These are phyloP conservation scores for Leucoma salicis DNA, from an alignment of 2,888 invertebrate species.

Conservation along the genomic window DNA sequence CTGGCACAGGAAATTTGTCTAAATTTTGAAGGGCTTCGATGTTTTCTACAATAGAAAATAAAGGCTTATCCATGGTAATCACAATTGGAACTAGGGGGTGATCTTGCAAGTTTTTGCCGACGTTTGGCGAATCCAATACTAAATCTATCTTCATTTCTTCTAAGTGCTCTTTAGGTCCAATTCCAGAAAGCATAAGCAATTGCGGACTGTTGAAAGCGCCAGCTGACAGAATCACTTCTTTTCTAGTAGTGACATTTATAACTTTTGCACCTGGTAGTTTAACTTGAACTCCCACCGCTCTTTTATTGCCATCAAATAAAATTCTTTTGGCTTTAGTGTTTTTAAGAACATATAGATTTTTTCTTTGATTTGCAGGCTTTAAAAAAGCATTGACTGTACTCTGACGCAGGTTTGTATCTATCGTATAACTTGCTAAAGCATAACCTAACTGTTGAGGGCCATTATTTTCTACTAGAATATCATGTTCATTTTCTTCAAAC, in stretches of 20 bases:
- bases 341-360: conserved; percentile 50
- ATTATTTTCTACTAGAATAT: conserved; percentile 43
- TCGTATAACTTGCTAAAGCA: conserved; percentile 37
- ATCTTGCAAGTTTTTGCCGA: conserved; percentile 56
- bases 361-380: conserved; percentile 39
- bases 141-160: conserved; percentile 39
- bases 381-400: conserved; percentile 47
- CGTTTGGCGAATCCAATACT: conserved; percentile 40
- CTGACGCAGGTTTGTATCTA: conserved; percentile 39
- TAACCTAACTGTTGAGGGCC: conserved; percentile 50
- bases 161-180: conserved; percentile 52
- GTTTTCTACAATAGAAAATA: conserved; percentile 28
- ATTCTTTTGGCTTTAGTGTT: conserved; percentile 47
- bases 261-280: conserved; percentile 29
- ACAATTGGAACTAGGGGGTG: conserved; percentile 44
- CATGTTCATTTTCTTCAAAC: conserved; percentile 46
- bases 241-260: conserved; percentile 31
- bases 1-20: conserved; percentile 41
- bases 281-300: conserved; percentile 44
- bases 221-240: conserved; percentile 56
- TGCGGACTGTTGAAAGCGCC: conserved; percentile 55
- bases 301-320: conserved; percentile 37
- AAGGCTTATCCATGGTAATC: conserved; percentile 31
- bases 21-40: conserved; percentile 33
- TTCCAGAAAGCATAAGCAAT: conserved; percentile 57